Base-by-base conservation (phyloP, 2,888 invertebrate genomes). In the Diaphora mendica region DNA sequence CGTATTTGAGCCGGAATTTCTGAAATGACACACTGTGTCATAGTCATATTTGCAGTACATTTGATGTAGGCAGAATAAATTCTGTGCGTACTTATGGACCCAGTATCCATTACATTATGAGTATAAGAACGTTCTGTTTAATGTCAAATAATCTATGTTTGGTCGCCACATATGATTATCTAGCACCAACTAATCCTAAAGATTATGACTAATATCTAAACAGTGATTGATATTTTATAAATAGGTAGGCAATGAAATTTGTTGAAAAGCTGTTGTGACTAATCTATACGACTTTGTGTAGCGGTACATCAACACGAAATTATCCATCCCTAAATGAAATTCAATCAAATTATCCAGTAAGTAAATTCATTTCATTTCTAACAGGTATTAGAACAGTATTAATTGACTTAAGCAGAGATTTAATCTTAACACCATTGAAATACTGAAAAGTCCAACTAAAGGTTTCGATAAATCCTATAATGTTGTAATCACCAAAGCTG, bases 81-180 rank as follows among this genome's bases (percentile, higher is more conserved):
- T 64, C 20, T 44, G 44, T 51, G 35, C 33, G 30, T 23, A 64
- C 62, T 33, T 65, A 70, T 70, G 67, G 68, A 42, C 23, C 33
- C 30, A 3, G 64, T 55, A 67, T 74, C 64, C 20, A 71, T 67
- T 67, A 67, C 73, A 64, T 75, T 73, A 70, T 75, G 59, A 74
- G 77, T 76, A 74, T 68, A 76, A 72, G 66, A 68, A 67, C 66
- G 62, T 59, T 75, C 74, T 73, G 78, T 77, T 78, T 73, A 75
- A 74, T 77, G 66, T 81, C 70, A 70, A 77, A 77, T 77, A 69
- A 48, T 67, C 69, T 79, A 82, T 78, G 74, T 83, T 73, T 77
- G 73, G 74, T 68, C 62, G 64, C 17, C 48, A 42, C 59, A 39
- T 5, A 48, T 64, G 17, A 55, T 59, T 71, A 35, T 76, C 33